These are phyloP conservation scores for Eupeodes corollae DNA, from an alignment of 1,140 invertebrate species.

Conservation along the genomic window DNA sequence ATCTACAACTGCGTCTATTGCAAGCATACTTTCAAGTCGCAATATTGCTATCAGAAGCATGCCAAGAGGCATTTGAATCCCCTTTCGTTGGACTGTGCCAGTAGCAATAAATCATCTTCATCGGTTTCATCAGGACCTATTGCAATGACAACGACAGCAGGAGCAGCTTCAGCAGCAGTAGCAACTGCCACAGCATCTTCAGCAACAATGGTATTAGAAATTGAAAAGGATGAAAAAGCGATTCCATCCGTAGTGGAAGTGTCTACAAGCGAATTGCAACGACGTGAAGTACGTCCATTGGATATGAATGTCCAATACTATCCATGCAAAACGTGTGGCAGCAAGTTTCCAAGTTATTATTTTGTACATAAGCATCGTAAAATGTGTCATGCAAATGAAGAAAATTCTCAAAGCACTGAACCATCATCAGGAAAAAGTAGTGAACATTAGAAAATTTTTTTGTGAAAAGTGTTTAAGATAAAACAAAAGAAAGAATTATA, in stretches of 20 bases:
- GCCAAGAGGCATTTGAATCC: conserved; percentile 55
- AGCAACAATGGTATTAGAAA: conserved; percentile 6
- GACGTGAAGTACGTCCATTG: conserved; percentile 48
- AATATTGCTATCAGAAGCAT: conserved; percentile 72
- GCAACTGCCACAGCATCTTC: background rate
- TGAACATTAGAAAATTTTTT: background rate
- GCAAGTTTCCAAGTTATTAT: conserved; percentile 85
- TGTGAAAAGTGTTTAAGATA: background rate
- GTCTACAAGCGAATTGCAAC: conserved; percentile 10
- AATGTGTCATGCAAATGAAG: conserved; percentile 62
- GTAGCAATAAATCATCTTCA: conserved; percentile 3
- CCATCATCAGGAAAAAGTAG: background rate
- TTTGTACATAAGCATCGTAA: conserved; percentile 87
- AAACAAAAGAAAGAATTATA: background rate
- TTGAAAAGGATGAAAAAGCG: background rate
- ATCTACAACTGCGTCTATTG: conserved; percentile 63
- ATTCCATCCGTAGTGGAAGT: background rate
- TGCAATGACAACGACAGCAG: conserved; percentile 4
- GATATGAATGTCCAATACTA: conserved; percentile 83
- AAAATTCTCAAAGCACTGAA: conserved; percentile 12
- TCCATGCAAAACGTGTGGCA: conserved; percentile 83
- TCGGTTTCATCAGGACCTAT: conserved; percentile 3
- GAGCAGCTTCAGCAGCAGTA: background rate
- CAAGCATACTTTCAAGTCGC: conserved; percentile 69
- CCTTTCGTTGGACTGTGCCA: conserved; percentile 32